phyloP scores from a whole-genome alignment of 2,888 invertebrate genomes.

The Pandemis cinnamomeana region DNA sequence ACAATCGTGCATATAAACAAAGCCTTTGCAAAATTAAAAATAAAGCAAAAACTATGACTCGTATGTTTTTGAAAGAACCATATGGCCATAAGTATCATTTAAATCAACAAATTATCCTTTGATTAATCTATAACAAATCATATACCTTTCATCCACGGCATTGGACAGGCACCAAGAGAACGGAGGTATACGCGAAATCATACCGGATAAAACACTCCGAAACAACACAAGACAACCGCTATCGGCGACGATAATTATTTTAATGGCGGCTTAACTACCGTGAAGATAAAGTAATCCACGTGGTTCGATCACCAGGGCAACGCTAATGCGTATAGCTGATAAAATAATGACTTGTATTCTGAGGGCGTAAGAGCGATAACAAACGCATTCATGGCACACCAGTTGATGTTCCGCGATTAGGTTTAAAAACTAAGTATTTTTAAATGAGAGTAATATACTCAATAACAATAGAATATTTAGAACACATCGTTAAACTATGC shows the following conservation, averaged over 20 bases:
- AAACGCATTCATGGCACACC: neutral
- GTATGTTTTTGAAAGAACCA: neutral
- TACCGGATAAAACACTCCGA: constrained; percentile 45
- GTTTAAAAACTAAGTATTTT: neutral
- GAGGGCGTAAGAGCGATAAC: neutral
- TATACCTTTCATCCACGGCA: constrained; percentile 55
- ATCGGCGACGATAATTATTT: constrained; percentile 59
- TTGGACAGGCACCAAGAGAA: constrained; percentile 71
- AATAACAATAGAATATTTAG: too few relatives aligned
- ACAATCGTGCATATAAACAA: neutral
- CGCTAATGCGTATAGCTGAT: neutral
- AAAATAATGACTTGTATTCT: neutral
- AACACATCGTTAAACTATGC: too few relatives aligned
- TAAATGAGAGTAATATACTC: too few relatives aligned
- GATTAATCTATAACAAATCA: neutral
- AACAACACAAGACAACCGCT: constrained; percentile 41
- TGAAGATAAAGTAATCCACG: constrained; percentile 34
- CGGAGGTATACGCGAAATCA: constrained; percentile 58
- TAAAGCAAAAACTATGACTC: neutral
- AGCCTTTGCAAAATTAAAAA: neutral
- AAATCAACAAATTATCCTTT: too few relatives aligned
- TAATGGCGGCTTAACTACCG: constrained; percentile 68
- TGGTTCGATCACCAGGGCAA: constrained; percentile 12
- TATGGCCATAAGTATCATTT: neutral
- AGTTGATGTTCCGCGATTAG: neutral